Evolutionary conservation across 2,888 invertebrate genomes (phyloP).

Genomic region (Tipula helvola): DNA sequence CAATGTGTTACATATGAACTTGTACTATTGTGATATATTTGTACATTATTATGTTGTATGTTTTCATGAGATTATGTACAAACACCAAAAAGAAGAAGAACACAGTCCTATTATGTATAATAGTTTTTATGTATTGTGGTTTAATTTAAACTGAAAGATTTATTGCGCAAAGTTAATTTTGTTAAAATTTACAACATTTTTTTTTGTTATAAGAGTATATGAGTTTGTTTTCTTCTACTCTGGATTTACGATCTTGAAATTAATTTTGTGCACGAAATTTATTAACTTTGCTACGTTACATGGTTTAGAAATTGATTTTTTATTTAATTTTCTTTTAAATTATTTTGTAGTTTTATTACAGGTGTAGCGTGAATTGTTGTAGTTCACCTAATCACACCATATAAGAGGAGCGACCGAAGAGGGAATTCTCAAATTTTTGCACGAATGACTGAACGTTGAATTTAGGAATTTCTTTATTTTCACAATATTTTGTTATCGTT

Average conservation of each 20-base stretch:
- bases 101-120: not conserved
- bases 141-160: not conserved
- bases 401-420: too few relatives aligned
- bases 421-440: too few relatives aligned
- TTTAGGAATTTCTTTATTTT: too few relatives aligned
- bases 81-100: not conserved
- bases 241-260: not conserved
- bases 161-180: not conserved
- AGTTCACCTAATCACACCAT: too few relatives aligned
- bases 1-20: not conserved
- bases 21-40: not conserved
- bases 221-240: not conserved
- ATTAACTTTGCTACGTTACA: not conserved
- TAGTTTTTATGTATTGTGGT: not conserved
- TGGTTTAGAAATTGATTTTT: not conserved
- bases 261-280: not conserved
- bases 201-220: not conserved
- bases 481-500: too few relatives aligned
- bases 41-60: not conserved
- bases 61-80: not conserved
- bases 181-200: not conserved
- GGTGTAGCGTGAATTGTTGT: too few relatives aligned
- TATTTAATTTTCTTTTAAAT: not conserved
- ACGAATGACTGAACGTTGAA: too few relatives aligned
- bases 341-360: not conserved